A percentile compares a stretch with the other conserved stretches of the same genome.
Conservation (phyloP, 2,797 vertebrate genomes). For the Brachyalestes nurse region DNA sequence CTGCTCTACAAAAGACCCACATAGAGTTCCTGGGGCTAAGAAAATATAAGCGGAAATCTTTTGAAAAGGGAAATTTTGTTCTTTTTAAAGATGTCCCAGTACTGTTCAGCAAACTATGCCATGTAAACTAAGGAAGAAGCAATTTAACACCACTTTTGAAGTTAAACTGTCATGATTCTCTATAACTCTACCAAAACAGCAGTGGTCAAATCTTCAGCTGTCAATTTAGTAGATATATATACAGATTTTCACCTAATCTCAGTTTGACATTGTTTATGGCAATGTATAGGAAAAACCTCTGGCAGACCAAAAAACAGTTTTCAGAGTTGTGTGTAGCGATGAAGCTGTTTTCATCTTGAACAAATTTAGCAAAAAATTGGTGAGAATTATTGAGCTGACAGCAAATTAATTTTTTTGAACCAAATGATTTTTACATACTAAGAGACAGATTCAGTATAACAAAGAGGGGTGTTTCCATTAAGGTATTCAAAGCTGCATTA, state of each 20-base stretch:
- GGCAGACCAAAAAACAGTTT: too few species aligned
- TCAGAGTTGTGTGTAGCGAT: too few species aligned
- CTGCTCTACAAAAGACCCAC: conserved; percentile 19
- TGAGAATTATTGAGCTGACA: too few species aligned
- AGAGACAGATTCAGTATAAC: too few species aligned
- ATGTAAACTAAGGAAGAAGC: not conserved
- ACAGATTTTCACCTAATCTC: not conserved
- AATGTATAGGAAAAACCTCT: too few species aligned
- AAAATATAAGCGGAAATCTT: conserved; percentile 7
- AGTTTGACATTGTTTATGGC: too few species aligned
- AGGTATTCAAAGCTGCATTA: too few species aligned
- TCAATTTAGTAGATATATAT: not conserved
- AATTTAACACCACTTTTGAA: not conserved
- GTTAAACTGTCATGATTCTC: not conserved
- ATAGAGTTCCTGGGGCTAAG: conserved; percentile 2
- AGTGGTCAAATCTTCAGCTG: not conserved
- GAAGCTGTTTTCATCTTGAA: too few species aligned
- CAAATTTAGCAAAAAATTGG: too few species aligned
- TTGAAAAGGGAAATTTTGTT: not conserved
- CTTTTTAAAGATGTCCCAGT: not conserved
- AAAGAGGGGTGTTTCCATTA: too few species aligned
- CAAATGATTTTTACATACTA: too few species aligned
- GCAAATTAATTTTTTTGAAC: too few species aligned
- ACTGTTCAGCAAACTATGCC: not conserved
- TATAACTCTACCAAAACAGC: not conserved